Evolutionary conservation across 2,797 vertebrate genomes (phyloP), one percentile per base, ranked within the genome.

Genomic region (Naso thynnoides): DNA sequence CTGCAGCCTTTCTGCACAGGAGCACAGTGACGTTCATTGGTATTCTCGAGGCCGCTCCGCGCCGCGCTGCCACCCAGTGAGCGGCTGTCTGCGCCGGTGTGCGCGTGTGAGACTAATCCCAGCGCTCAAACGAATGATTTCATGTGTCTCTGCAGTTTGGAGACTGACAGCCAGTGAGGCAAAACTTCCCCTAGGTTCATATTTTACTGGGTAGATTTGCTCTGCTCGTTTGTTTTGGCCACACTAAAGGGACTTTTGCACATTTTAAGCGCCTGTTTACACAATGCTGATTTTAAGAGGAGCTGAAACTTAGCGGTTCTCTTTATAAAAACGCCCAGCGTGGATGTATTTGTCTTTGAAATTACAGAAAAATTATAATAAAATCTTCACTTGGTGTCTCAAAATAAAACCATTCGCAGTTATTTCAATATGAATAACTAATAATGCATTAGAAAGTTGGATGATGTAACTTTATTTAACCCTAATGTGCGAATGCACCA

Each of bases 11-110:
- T 36, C 8, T 33, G 77, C 9, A 8, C 21, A 31, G 67, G 42
- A 67, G 47, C 74, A 64, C 27, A 66, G 63, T n/a, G 79, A 45
- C 15, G 26, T 56, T 78, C 70, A 83, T 86, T 83, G 61, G 50
- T 71, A 75, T 86, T 83, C 78, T 64, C 45, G 1, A 13, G 1
- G 61, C 68, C 36, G 70, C 78, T 58, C 68, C 45, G 76, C 27
- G 21, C 15, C 74, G 65, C 79, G 77, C 82, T 77, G 82, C 80
- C 76, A 73, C 86, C 75, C 77, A 68, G 80, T 70, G 67, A 68
- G n/a, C n/a, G 78, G 10, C 64, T 72, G 61, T 54, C 24, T 39
- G 66, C 14, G 39, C 24, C 5, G 5, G 31, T 50, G 33, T 49
- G 48, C 41, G 39, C 56, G 52, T 33, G 24, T 36, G 58, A 58